Percentiles rank a stretch among this genome's conserved stretches.
Evolutionary conservation across 2,888 invertebrate genomes (phyloP).

Genomic region (Scrobipalpa costella): DNA sequence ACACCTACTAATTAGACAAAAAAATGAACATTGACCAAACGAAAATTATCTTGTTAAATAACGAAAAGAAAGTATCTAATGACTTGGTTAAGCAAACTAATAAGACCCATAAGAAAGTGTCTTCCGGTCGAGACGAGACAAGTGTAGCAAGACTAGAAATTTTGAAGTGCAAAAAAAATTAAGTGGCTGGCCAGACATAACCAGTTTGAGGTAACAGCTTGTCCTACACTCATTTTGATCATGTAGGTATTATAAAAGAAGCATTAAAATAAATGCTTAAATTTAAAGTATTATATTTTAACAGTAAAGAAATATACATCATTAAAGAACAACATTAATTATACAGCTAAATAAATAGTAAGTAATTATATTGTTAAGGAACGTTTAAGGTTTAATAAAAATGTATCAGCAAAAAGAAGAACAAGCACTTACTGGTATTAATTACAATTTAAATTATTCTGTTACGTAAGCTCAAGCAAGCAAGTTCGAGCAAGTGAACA

Average conservation of each 20-base stretch:
- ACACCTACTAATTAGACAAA: neutral
- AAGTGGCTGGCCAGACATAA: neutral
- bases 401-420: neutral
- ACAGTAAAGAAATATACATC: too few species aligned
- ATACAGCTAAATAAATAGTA: too few species aligned
- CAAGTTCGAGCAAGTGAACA: neutral
- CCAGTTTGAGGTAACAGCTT: neutral
- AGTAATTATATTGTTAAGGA: too few species aligned
- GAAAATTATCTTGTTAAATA: neutral
- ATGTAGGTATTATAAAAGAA: too few species aligned
- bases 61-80: slow-evolving; percentile 42
- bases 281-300: too few species aligned
- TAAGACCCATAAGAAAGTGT: slow-evolving; percentile 40
- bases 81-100: slow-evolving; percentile 38
- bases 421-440: neutral
- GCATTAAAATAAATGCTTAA: too few species aligned
- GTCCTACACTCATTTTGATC: too few species aligned
- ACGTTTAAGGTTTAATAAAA: too few species aligned
- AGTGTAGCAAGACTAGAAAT: slow-evolving; percentile 29
- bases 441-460: neutral
- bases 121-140: slow-evolving; percentile 43
- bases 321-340: too few species aligned
- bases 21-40: neutral
- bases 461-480: neutral
- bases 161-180: neutral